Percentiles rank a stretch among this genome's conserved stretches.
Evolutionary conservation across 2,797 vertebrate species (phyloP).

Genomic region (Gymnopithys bicolor): DNA sequence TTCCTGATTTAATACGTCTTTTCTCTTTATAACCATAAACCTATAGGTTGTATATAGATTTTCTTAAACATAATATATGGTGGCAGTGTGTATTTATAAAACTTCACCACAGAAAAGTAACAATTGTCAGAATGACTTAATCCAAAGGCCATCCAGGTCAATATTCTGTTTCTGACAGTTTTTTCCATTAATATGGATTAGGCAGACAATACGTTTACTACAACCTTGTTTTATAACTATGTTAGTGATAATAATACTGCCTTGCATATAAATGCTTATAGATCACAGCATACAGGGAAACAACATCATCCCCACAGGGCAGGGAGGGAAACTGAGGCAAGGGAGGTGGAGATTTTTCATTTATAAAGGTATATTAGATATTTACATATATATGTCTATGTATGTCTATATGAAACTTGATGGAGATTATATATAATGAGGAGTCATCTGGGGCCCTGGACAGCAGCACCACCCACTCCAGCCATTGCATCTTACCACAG

Average conservation of each 20-base stretch:
- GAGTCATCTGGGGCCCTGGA: neutral
- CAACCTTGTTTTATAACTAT: neutral
- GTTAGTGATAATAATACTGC: neutral
- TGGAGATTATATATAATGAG: neutral
- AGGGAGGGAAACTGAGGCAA: neutral
- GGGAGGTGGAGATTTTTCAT: neutral
- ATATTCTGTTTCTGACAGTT: conserved; percentile 11
- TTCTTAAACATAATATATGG: neutral
- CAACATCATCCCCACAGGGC: accelerated
- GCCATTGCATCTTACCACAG: neutral
- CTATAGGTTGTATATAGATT: neutral
- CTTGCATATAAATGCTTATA: neutral
- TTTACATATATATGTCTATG: neutral
- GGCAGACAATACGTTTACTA: conserved; percentile 24
- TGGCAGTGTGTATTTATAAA: conserved; percentile 20
- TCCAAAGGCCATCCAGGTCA: neutral
- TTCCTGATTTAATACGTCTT: conserved; percentile 30
- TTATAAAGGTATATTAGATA: neutral
- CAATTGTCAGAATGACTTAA: conserved; percentile 3
- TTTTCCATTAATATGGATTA: conserved; percentile 27
- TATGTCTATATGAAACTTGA: neutral
- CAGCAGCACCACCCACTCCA: neutral
- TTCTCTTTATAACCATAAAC: neutral
- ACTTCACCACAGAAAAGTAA: neutral
- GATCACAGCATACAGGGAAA: neutral